Conservation (phyloP, 2,113 vertebrate genomes). For the Archocentrus centrarchus region DNA sequence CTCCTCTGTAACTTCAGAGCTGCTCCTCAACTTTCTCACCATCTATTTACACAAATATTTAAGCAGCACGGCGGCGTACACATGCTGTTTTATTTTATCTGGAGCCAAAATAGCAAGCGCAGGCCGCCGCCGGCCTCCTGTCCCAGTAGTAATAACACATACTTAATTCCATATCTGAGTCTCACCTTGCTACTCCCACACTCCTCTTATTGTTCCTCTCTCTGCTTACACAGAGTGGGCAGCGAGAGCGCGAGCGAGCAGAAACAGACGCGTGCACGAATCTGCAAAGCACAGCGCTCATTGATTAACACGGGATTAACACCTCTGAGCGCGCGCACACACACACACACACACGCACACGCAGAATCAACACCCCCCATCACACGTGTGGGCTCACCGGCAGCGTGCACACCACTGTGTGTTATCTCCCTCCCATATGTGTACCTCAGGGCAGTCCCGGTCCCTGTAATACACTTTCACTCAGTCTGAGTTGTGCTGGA, state of each 20-base stretch:
- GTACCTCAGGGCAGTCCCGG: slow-evolving; percentile 85
- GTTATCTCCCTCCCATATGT: slow-evolving; percentile 88
- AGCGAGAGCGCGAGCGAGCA: slow-evolving; percentile 26
- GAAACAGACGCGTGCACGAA: slow-evolving; percentile 7
- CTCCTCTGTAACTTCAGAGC: not conserved
- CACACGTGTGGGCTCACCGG: slow-evolving; percentile 52
- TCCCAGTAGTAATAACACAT: slow-evolving; percentile 71
- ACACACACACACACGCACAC: not conserved
- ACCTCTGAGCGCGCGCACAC: slow-evolving; percentile 29
- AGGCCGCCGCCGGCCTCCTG: slow-evolving; percentile 34
- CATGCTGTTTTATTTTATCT: slow-evolving; percentile 40
- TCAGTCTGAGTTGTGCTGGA: slow-evolving; percentile 75
- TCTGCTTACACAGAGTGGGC: slow-evolving; percentile 47
- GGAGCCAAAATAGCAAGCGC: slow-evolving; percentile 35
- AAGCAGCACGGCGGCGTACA: slow-evolving; percentile 7
- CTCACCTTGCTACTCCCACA: slow-evolving; percentile 73
- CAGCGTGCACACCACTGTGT: slow-evolving; percentile 55
- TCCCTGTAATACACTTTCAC: slow-evolving; percentile 84
- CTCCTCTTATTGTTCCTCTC: slow-evolving; percentile 59
- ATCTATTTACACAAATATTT: slow-evolving; percentile 52
- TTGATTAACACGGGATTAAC: slow-evolving; percentile 76
- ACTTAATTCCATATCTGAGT: slow-evolving; percentile 70
- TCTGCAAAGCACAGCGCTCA: slow-evolving; percentile 39
- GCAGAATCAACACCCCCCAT: slow-evolving; percentile 45
- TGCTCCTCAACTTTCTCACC: slow-evolving; percentile 21